Base-by-base conservation (phyloP, 2,888 invertebrate genomes). In the Lordiphosa fenestrarum region DNA sequence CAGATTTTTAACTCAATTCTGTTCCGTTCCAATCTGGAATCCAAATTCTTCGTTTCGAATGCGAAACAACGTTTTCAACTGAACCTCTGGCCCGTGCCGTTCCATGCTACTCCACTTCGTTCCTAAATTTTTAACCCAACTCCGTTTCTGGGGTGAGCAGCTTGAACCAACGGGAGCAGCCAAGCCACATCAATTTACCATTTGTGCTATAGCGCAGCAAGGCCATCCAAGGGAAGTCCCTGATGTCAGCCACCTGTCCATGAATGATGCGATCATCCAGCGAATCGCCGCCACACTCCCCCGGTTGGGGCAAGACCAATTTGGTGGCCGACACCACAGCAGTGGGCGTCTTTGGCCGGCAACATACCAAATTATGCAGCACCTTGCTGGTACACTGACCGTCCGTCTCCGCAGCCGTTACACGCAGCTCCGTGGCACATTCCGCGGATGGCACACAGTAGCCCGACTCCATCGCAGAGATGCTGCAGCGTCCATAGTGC, bases 141-240 rank as follows among this genome's bases (percentile, higher is more conserved):
- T 6, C 23, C 23, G 23, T 23, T 23, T 15, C 15, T 15, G 15
- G 15, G 2, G 15, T 15, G 15, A 15, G 15, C 15, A 15, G 2
- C 15, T 15, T 15, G 15, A 15, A 15, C 2, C 15, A 15, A 15
- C 15, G 15, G 15, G 15, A 15, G n/a, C n/a, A n/a, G n/a, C n/a
- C n/a, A n/a, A n/a, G 15, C 15, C 15, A 19, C 19, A 19, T 6
- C 25, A 6, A 25, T 30, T 58, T 49, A 59, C 77, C 73, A 44
- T 74, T 55, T 7, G 6, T 30, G n/a, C 55, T 62, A 33, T 60
- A 58, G 7, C 54, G 46, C 36, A 76, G 19, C 48, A 71, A 23
- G 4, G 64, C 66, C 69, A 69, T 69, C 81, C 76, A 81, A 2
- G 71, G 73, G 36, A 60, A 76, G 4, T 76, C 81, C 3, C 2